Conservation (phyloP, 92 coral and sea anemone species). For the Epizoanthus rinbou region DNA sequence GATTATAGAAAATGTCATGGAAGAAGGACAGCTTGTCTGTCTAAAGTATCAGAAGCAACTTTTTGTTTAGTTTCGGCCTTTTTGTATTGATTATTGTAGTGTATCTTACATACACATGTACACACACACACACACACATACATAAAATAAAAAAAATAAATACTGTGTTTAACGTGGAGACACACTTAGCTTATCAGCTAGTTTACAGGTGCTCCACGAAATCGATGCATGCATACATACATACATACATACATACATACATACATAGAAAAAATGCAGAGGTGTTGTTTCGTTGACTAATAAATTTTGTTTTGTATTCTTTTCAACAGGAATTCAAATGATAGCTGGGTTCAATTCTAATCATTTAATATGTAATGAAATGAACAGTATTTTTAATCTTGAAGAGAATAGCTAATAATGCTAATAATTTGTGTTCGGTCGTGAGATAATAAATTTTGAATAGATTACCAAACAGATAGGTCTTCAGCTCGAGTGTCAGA, state of each 20-base stretch:
- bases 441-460: background rate
- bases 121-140: too few relatives aligned
- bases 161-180: too few relatives aligned
- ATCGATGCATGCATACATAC: too few relatives aligned
- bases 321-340: constrained; percentile 53
- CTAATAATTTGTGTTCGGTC: background rate
- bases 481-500: background rate
- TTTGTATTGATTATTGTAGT: background rate
- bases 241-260: background rate
- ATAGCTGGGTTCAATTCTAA: constrained; percentile 84
- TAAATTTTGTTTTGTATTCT: background rate
- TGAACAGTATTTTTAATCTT: constrained; percentile 15
- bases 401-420: background rate
- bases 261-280: background rate
- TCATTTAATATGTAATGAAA: constrained; percentile 10
- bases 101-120: too few relatives aligned
- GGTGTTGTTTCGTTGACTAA: background rate
- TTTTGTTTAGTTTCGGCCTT: background rate
- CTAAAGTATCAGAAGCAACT: too few relatives aligned
- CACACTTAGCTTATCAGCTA: too few relatives aligned
- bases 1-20: too few relatives aligned
- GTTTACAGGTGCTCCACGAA: too few relatives aligned
- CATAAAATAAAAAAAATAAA: too few relatives aligned
- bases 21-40: background rate
- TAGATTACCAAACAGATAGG: background rate